Conservation (phyloP, 2,888 invertebrate genomes). For the Miltochrista miniata region DNA sequence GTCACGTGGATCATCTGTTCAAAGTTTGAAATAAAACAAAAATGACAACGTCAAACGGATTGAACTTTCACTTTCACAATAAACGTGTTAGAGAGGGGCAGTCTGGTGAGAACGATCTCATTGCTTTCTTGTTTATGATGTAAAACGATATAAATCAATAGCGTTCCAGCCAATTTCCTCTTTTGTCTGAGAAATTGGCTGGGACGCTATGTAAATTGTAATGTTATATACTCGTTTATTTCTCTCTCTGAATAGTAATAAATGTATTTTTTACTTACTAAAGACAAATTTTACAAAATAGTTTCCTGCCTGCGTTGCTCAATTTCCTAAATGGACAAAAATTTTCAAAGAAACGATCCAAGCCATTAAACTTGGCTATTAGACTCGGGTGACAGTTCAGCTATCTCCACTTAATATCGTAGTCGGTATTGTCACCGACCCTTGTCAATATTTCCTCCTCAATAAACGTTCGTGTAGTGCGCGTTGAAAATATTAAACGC, state of each 20-base stretch:
- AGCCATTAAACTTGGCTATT: constrained; percentile 22
- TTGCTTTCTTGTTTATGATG: no score
- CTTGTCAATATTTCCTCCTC: constrained; percentile 38
- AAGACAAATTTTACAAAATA: background rate
- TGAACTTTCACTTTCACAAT: no score
- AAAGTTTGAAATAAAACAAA: no score
- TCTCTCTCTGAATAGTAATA: background rate
- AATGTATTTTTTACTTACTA: background rate
- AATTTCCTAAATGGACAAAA: background rate
- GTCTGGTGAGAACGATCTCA: no score
- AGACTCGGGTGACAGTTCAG: constrained; percentile 20
- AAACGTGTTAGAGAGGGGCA: no score
- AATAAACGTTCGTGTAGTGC: constrained; percentile 8
- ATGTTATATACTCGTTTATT: background rate
- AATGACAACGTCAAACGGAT: no score
- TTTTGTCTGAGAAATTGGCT: background rate
- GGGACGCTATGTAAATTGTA: background rate
- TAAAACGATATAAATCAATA: no score
- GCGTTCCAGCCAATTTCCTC: no score
- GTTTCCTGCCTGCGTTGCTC: background rate
- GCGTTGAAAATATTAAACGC: constrained; percentile 4
- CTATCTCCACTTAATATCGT: constrained; percentile 26
- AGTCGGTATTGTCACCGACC: constrained; percentile 34
- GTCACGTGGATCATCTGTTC: no score
- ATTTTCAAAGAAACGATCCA: background rate